Base-by-base conservation (phyloP, 2,113 vertebrate genomes). In the Cavia aperea region DNA sequence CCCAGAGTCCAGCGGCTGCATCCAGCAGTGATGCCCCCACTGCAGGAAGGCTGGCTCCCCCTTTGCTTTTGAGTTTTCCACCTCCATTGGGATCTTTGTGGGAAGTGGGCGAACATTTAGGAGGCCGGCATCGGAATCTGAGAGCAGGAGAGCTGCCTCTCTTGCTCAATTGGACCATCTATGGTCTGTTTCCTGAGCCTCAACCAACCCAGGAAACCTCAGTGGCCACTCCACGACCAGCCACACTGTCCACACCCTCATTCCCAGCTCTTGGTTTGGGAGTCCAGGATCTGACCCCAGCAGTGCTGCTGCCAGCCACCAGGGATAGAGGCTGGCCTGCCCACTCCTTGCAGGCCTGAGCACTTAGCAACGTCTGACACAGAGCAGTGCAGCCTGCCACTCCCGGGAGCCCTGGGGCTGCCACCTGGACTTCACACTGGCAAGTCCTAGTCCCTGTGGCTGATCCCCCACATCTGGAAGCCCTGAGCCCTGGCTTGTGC, bases 371-470 rank as follows among this genome's bases (percentile, higher is more conserved):
- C 29, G 60, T 21, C 24, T 21, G 78, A 82, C 14, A 1, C 90
- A 54, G 46, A 83, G 39, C 58, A 70, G 62, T 7, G 13, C 18
- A 29, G 65, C 21, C 19, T 65, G 88, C 73, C 12, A 56, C 39
- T 81, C 26, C 60, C 0, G 0, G 9, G 65, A 91, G 77, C 33
- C 72, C 84, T 54, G 14, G 72, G 86, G 89, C 39, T 83, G 81
- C 79, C 62, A 0, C 77, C 85, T 82, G 89, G 81, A 92, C 77
- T 77, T 86, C 51, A 75, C 39, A n/a, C 49, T 92, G 62, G 56
- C 51, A 19, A 56, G 24, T 81, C 56, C 75, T 82, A 88, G 94
- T 94, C 94, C 39, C 90, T 65, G 89, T 85, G 95, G 91, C 81
- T 88, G 7, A 58, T 70, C 46, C 39, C 14, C 82, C 58, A 31